Conservation (phyloP, 2,888 invertebrate genomes). For the Drosophila paranaensis region DNA sequence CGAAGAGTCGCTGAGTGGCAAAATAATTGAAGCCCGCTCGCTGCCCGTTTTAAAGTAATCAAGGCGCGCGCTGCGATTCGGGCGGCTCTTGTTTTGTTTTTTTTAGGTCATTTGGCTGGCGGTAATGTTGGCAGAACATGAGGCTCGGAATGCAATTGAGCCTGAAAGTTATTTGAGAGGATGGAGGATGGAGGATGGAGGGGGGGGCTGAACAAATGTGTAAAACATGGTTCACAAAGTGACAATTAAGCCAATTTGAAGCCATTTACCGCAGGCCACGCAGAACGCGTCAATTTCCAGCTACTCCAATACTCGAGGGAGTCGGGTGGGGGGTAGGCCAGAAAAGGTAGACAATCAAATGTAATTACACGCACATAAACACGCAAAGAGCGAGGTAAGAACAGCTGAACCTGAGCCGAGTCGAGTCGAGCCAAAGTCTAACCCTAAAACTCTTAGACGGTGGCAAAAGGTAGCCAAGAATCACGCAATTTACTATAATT, state of each 20-base stretch:
- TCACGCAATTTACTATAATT: constrained; percentile 80
- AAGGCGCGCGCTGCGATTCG: constrained; percentile 29
- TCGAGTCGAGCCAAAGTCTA: constrained; percentile 12
- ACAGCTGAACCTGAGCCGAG: constrained; percentile 43
- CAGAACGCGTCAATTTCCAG: constrained; percentile 52
- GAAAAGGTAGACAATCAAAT: constrained; percentile 71
- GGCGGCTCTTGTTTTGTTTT: constrained; percentile 7
- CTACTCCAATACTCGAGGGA: no score
- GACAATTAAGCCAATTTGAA: constrained; percentile 76
- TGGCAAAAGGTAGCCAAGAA: constrained; percentile 53
- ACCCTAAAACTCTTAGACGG: constrained; percentile 7
- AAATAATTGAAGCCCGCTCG: constrained; percentile 67
- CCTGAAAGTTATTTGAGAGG: constrained; percentile 1
- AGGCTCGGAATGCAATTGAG: constrained; percentile 52
- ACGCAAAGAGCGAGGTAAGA: constrained; percentile 60
- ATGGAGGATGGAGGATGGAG: background rate
- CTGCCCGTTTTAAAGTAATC: constrained; percentile 72
- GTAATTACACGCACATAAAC: constrained; percentile 79
- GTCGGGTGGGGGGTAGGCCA: background rate
- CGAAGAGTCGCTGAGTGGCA: constrained; percentile 54
- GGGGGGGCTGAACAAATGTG: constrained; percentile 42
- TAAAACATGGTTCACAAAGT: constrained; percentile 74
- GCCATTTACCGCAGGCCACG: constrained; percentile 58
- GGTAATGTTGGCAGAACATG: constrained; percentile 60
- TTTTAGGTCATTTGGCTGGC: constrained; percentile 46